Evolutionary conservation across 37 sponge, comb jelly and placozoan genomes (phyloP).

Genomic region (Cladorhizidae sp.): DNA sequence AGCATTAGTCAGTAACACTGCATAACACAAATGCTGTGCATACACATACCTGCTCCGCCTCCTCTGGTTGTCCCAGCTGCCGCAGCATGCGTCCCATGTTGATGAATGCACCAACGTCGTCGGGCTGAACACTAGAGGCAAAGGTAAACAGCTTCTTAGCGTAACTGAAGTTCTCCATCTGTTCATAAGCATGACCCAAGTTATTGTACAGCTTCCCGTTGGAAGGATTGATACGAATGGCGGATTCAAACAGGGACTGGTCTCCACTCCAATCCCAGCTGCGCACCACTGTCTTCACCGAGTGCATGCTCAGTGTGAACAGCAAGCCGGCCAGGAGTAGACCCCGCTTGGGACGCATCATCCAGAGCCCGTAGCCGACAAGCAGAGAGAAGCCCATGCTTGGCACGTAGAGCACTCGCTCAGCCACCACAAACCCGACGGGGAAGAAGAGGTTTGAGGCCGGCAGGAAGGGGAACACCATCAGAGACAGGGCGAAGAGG

Average conservation of each 20-base stretch:
- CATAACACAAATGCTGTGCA: not conserved
- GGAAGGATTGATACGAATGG: conserved; percentile 66
- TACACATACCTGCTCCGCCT: conserved; percentile 65
- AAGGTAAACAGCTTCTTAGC: conserved; percentile 76
- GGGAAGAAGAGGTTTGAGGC: conserved; percentile 97
- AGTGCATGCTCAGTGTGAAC: conserved; percentile 35
- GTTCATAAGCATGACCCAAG: conserved; percentile 84
- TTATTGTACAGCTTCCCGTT: conserved; percentile 92
- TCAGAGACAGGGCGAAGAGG: conserved; percentile 66
- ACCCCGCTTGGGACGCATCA: not conserved
- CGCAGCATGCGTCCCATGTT: conserved; percentile 81
- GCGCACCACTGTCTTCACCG: conserved; percentile 64
- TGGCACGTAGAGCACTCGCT: conserved; percentile 90
- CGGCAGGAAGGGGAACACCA: conserved; percentile 91
- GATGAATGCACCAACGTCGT: conserved; percentile 84
- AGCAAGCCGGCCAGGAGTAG: conserved; percentile 1
- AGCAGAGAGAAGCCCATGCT: conserved; percentile 70
- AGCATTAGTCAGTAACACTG: not conserved
- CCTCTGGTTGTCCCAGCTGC: conserved; percentile 31
- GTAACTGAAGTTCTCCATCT: conserved; percentile 13
- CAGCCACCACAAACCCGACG: conserved; percentile 97
- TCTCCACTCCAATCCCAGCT: conserved; percentile 82
- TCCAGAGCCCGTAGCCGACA: conserved; percentile 16
- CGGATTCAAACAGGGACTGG: conserved; percentile 63
- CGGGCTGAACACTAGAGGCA: conserved; percentile 75